Evolutionary conservation across 2,888 invertebrate species (phyloP).

Genomic region (Abscondita cerata): DNA sequence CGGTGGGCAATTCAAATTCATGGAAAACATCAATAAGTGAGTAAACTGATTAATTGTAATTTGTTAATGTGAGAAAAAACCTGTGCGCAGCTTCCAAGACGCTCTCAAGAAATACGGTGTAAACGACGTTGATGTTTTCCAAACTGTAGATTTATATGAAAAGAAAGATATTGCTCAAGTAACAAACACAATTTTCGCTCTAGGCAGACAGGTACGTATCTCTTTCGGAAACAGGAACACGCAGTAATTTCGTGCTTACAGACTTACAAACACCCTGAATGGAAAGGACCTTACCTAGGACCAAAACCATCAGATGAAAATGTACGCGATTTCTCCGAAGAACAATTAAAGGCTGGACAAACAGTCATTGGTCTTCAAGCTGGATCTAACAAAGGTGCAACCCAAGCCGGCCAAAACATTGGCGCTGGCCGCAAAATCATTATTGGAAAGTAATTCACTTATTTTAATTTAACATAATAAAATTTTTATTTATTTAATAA

Average conservation of each 20-base stretch:
- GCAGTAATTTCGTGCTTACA: constrained; percentile 49
- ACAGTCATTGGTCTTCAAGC: constrained; percentile 93
- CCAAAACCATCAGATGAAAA: constrained; percentile 94
- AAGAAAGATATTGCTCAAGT: constrained; percentile 89
- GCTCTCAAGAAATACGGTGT: constrained; percentile 90
- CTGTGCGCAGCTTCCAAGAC: constrained; percentile 75
- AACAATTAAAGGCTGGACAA: constrained; percentile 88
- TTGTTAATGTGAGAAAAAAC: neutral
- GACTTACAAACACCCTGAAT: constrained; percentile 87
- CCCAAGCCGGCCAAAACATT: constrained; percentile 89
- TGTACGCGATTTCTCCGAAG: constrained; percentile 94
- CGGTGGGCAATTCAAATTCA: constrained; percentile 98
- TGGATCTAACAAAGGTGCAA: constrained; percentile 95
- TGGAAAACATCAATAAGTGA: constrained; percentile 98
- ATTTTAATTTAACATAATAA: constrained; percentile 15
- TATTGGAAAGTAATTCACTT: constrained; percentile 75
- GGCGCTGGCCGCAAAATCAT: constrained; percentile 91
- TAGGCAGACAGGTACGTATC: constrained; percentile 79
- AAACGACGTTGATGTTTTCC: constrained; percentile 90
- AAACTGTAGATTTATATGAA: constrained; percentile 96
- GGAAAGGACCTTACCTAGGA: constrained; percentile 87
- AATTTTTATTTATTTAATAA: constrained; percentile 42
- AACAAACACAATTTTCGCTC: constrained; percentile 82
- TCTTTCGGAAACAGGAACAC: neutral
- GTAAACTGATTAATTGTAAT: constrained; percentile 48